A percentile compares a stretch with the other conserved stretches of the same genome.
Evolutionary conservation across 2,113 vertebrate genomes (phyloP).

Genomic region (Felis chaus): DNA sequence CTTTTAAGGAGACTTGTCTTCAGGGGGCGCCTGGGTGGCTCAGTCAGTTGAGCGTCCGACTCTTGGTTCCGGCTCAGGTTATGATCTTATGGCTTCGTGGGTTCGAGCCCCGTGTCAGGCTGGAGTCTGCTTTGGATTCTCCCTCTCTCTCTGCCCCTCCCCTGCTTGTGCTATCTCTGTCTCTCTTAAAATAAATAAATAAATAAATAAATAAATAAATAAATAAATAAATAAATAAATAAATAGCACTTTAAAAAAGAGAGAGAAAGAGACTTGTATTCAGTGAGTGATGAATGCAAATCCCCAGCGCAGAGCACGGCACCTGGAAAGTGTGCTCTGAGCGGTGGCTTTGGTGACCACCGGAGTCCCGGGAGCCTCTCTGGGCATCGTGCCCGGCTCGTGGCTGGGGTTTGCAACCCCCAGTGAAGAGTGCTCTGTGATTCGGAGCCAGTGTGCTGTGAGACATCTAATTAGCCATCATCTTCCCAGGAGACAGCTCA

Average conservation of each 20-base stretch:
- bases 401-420: slow-evolving; percentile 28
- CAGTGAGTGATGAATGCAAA: not conserved
- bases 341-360: not conserved
- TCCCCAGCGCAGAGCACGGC: not conserved
- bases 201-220: no score
- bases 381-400: not conserved
- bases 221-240: no score
- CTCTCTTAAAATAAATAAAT: no score
- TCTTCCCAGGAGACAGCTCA: not conserved
- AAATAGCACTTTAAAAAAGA: no score
- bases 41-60: no score
- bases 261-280: not conserved
- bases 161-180: no score
- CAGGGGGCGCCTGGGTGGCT: not conserved
- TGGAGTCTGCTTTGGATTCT: no score
- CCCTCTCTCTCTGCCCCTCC: no score
- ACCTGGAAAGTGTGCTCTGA: not conserved
- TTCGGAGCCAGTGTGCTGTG: not conserved
- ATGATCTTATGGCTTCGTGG: no score
- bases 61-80: no score
- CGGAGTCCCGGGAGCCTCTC: not conserved
- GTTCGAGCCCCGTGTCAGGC: no score
- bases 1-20: not conserved
- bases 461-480: slow-evolving; percentile 27
- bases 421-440: not conserved